Base-by-base conservation (phyloP, 2,797 vertebrate genomes). In the Triplophysa yarkandensis region DNA sequence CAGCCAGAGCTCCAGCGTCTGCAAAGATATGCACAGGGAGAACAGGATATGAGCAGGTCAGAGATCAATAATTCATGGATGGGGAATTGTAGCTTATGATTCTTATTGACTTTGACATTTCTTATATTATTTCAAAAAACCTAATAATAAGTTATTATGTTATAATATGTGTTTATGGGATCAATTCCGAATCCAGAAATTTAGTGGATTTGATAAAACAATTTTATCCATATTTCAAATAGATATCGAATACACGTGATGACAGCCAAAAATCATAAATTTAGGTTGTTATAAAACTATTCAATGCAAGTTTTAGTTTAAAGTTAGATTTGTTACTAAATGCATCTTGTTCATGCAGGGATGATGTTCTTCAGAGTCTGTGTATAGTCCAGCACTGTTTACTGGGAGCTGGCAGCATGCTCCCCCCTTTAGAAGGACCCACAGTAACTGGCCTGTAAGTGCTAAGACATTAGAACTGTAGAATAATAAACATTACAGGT, bases 331-430 rank as follows among this genome's bases (percentile, higher is more conserved):
- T 52, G 48, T 52, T 25, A 50, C 10, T 4, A 25, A 8, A 8
- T 2, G 8, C 6, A n/a, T 5, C 3, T 27, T 0, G 1, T 55
- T 64, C 32, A 2, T 67, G 27, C 30, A 99, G 97, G 90, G 97
- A 98, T 92, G 96, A 97, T 85, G 92, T 98, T 85, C 94, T 96
- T 50, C 96, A 98, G 87, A 94, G 95, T 84, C 93, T 99, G 68
- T 93, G 95, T 62, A 92, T 98, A 19, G 93, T 98, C 71, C 95
- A 98, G 81, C 96, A 97, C 89, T 95, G 96, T 88, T 90, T 98
- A 68, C 94, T 97, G 71, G 96, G 97, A 80, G 95, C 97, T 71
- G 97, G 95, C 74, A 96, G 94, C 85, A 81, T 98, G 88, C 88
- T 99, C 80, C 95, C 96, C 81, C 93, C 94, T 44, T 85, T 99